These are phyloP conservation scores for Adineta ricciae DNA, from an alignment of 2,888 invertebrate species.

Conservation along the genomic window DNA sequence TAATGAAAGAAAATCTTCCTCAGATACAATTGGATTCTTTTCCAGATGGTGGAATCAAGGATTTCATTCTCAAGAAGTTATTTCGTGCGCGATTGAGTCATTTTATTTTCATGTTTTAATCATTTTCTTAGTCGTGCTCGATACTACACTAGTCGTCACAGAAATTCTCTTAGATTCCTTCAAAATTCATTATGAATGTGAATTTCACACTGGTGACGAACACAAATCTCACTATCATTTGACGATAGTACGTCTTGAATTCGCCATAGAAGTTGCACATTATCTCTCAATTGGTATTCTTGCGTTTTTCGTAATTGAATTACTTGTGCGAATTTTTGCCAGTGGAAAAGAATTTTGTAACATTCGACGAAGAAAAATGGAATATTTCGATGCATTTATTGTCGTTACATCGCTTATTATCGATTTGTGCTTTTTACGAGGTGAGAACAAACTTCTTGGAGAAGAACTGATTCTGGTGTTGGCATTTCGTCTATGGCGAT, in stretches of 20 bases:
- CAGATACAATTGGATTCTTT: no score
- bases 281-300: neutral
- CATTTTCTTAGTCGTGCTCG: neutral
- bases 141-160: neutral
- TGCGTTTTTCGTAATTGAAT: neutral
- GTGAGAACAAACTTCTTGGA: neutral
- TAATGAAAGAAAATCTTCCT: no score
- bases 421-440: no score
- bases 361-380: neutral
- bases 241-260: neutral
- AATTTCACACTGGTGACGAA: neutral
- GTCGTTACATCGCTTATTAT: neutral
- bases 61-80: neutral
- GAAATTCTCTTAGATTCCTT: neutral
- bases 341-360: neutral
- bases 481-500: neutral
- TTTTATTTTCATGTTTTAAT: neutral
- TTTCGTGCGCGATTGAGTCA: neutral
- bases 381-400: slow-evolving; percentile 11
- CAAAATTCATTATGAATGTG: neutral
- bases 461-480: neutral
- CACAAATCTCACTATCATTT: neutral
- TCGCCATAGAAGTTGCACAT: neutral
- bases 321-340: neutral
- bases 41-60: neutral